phyloP scores from a whole-genome alignment of 1,140 invertebrate species.

The Dolichoris vasculosae region DNA sequence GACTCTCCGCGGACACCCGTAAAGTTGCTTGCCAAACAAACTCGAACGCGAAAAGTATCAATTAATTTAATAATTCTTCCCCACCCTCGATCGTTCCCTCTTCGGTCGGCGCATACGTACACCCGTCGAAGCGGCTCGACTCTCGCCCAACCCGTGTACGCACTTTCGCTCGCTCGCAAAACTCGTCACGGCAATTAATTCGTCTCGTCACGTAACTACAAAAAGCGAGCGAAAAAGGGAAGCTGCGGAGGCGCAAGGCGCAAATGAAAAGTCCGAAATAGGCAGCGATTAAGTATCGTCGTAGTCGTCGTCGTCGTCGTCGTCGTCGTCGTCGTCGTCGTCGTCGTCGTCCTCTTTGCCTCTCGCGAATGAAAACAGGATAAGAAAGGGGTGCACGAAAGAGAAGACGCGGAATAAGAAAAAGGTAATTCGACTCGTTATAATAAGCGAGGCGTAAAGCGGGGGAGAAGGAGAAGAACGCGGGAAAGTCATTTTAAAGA shows the following conservation, averaged over 20 bases:
- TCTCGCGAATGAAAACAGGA: background rate
- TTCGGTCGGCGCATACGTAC: no score
- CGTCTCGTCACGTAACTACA: conserved; percentile 19
- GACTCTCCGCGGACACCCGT: background rate
- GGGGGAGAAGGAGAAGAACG: background rate
- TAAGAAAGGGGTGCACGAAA: conserved; percentile 1
- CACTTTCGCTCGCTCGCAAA: background rate
- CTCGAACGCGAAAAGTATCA: conserved; percentile 5
- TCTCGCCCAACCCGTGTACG: background rate
- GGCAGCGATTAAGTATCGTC: background rate
- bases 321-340: background rate
- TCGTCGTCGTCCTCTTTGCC: background rate
- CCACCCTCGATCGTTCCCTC: background rate
- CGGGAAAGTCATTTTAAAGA: background rate
- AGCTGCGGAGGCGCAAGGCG: background rate
- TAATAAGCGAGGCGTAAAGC: conserved; percentile 32
- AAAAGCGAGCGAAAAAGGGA: conserved; percentile 25
- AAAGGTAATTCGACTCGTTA: conserved; percentile 35
- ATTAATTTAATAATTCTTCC: conserved; percentile 25
- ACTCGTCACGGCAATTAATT: conserved; percentile 42
- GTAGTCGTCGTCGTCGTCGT: background rate
- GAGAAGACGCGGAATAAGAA: conserved; percentile 12
- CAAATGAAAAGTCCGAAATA: conserved; percentile 41
- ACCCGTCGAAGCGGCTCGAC: background rate
- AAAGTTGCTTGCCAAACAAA: background rate